Base-by-base conservation (phyloP, 2,888 invertebrate genomes). In the Pseudanteris insignis region DNA sequence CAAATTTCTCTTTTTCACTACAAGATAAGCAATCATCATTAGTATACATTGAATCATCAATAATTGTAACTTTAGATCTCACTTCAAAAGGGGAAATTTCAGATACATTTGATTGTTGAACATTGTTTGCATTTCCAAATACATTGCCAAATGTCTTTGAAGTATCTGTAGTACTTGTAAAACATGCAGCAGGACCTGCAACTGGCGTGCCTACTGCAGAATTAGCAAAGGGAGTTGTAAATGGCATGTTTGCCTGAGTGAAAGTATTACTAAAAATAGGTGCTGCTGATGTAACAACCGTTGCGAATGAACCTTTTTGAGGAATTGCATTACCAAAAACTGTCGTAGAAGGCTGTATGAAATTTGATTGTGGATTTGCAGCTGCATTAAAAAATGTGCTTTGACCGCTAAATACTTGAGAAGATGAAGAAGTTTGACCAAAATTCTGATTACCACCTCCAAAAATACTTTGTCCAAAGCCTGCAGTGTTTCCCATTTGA, bases 401-500 rank as follows among this genome's bases (percentile, higher is more conserved):
- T 14, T 53, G 54, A 3, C 24, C 24, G 6, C 40, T 30, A 30
- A 51, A 59, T 0, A 43, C 21, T 32, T 59, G 58, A 2, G 54
- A 12, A 2, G 33, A n/a, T 5, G 67, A 34, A 21, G 63, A 6
- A 0, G 48, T 55, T 0, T 43, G 50, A 0, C 64, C 63, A 12
- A 76, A 77, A n/a, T 50, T 63, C 7, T 68, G 36, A 4, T 64
- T 32, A 11, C 47, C 41, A 6, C 65, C 60, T 0, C 74, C 73
- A 43, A 80, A 81, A 8, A 71, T 69, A 8, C 69, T 70, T 18
- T 70, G 70, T 4, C 76, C 76, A 44, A 76, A 79, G 2, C 69
- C 67, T 2, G 71, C 41, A 2, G 65, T 53, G 65, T 65, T 26
- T 69, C 71, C 1, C 67, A 38, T 9, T 72, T 58, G 58, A 0